Percentiles rank a stretch among this genome's conserved stretches.
These are phyloP conservation scores for Zosterops borbonicus DNA, from an alignment of 2,113 vertebrate genomes.

Conservation along the genomic window DNA sequence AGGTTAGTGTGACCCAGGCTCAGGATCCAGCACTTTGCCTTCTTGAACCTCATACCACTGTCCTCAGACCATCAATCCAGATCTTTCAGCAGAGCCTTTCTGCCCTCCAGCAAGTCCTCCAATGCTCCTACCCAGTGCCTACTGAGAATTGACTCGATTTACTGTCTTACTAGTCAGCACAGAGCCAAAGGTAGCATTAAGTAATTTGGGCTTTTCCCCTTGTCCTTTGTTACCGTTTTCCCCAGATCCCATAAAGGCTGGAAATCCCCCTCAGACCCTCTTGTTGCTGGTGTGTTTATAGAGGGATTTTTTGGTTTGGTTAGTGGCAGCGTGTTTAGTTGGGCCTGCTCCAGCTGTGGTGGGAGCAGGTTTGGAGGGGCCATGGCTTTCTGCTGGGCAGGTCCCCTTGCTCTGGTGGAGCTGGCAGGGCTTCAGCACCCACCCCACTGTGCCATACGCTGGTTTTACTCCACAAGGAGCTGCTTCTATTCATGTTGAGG, in stretches of 20 bases:
- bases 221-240: rapidly evolving
- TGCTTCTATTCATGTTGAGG: rapidly evolving
- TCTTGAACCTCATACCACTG: neutral
- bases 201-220: neutral
- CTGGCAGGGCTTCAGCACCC: neutral
- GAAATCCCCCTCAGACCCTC: neutral
- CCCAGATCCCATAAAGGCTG: neutral
- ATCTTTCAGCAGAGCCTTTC: neutral
- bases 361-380: neutral
- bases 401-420: neutral
- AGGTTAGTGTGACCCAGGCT: rapidly evolving
- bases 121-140: rapidly evolving
- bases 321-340: neutral
- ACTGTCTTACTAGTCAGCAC: neutral
- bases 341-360: neutral
- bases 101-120: neutral
- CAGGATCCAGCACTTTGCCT: neutral
- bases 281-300: neutral
- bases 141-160: rapidly evolving
- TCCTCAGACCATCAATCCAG: neutral
- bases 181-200: neutral
- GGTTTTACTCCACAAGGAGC: neutral
- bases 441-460: neutral
- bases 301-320: neutral
- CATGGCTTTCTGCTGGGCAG: neutral